Percentiles rank a stretch among this genome's conserved stretches.
These are phyloP conservation scores for Steinernema feltiae DNA, from an alignment of 1,140 invertebrate genomes.

Conservation along the genomic window DNA sequence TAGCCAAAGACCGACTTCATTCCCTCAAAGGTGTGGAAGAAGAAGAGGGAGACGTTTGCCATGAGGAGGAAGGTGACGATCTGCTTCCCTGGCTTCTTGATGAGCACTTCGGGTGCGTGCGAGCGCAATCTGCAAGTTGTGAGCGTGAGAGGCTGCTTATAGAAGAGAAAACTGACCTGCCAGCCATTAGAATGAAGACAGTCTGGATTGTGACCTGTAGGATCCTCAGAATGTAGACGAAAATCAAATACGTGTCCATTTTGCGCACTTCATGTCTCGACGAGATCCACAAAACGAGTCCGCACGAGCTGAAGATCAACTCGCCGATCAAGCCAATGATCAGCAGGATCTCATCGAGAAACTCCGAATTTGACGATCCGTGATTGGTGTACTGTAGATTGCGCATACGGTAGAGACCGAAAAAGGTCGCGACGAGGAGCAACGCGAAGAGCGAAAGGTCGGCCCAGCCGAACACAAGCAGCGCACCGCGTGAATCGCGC, in stretches of 20 bases:
- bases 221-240: constrained; percentile 48
- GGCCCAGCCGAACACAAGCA: constrained; percentile 49
- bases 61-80: constrained; percentile 57
- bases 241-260: constrained; percentile 25
- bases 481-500: constrained; percentile 36
- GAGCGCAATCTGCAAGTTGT: constrained; percentile 46
- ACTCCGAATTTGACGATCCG: constrained; percentile 47
- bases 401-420: constrained; percentile 50
- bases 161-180: constrained; percentile 21
- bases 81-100: constrained; percentile 51
- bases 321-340: constrained; percentile 56
- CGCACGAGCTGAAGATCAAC: constrained; percentile 40
- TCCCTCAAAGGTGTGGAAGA: constrained; percentile 56
- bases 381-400: constrained; percentile 41
- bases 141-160: neutral
- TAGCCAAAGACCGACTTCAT: constrained; percentile 42
- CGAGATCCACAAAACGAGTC: constrained; percentile 24
- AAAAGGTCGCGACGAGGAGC: constrained; percentile 45
- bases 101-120: constrained; percentile 28
- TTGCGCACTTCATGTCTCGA: constrained; percentile 12
- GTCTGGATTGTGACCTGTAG: constrained; percentile 55
- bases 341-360: constrained; percentile 55
- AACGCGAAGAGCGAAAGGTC: constrained; percentile 51
- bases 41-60: constrained; percentile 52
- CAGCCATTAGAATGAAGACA: constrained; percentile 51